Evolutionary conservation across 2,113 vertebrate genomes (phyloP), one percentile per base, ranked within the genome.

Genomic region (Pyxicephalus adspersus): DNA sequence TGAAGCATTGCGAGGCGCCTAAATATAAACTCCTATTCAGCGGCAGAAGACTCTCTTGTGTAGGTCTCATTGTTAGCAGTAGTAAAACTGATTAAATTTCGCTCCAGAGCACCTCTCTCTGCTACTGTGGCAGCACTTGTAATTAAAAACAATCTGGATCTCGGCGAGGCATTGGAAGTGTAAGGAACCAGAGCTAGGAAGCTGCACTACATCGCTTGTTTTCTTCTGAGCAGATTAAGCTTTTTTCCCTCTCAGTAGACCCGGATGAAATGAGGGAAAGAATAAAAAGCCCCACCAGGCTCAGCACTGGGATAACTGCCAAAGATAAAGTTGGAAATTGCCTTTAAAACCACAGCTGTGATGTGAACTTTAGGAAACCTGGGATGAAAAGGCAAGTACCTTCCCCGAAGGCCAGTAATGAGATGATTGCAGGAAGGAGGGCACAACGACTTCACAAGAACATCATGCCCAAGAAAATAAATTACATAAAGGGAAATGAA

Each of bases 261-360:
- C 68, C 81, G 83, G 86, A 88, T 85, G 84, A 80, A 87, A 86
- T 84, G 83, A 85, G 83, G 81, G 83, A 83, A 84, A 82, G 83
- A 81, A 86, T 76, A 85, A 88, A 87, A 17, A 66, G 84, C 85
- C 80, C 75, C 83, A 84, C 86, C 81, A 45, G 52, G 55, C 77
- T 63, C 66, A 55, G 52, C 84, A 64, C 88, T 89, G 86, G 87
- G 86, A 86, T 81, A 84, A 79, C 80, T 0, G 85, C 87, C 87
- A 87, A 84, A 54, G 17, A 50, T 84, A 45, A 79, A 58, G 84
- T 88, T 86, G 83, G 81, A 85, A 86, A 83, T 70, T n/a, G 20
- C 84, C 81, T 83, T 88, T 84, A 51, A 58, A 86, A 85, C 75
- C 66, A 60, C 84, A 81, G 84, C 67, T 85, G 85, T 80, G 85